Evolutionary conservation across 64 coral and sea anemone genomes (phyloP), one percentile per base, ranked within the genome.

Genomic region (Astreopora myriophthalma): DNA sequence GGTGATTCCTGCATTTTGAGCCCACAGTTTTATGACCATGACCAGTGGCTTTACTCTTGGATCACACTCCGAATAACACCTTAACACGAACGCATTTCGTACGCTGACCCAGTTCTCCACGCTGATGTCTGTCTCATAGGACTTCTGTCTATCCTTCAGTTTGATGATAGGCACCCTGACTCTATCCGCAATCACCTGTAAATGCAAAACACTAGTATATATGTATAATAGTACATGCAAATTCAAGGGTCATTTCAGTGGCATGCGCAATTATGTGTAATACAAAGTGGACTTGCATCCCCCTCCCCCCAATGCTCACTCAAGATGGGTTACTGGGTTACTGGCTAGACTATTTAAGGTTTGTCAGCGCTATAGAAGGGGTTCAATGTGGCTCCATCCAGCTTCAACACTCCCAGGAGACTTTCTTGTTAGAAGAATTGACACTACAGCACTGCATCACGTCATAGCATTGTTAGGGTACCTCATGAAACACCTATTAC

Each of bases 51-150:
- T 83, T 57, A 83, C 57, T 24, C 79, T 83, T 3, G 79, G 30
- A 57, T 83, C 79, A 83, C 79, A 83, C 79, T 63, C 79, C 7
- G 79, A 83, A 13, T 40, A 83, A 25, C 79, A 83, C 23, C 58
- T 83, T 63, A 83, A 63, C 24, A 40, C 8, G 31, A 83, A 83
- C 3, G 79, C 79, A 34, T 83, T 83, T 64, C 22, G 17, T 61
- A 83, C 20, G 6, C 79, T 83, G 79, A 17, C 36, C 79, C 79
- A 83, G 30, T 83, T 83, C 22, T 83, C 79, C 55, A 83, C 79
- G 57, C 79, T 83, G 22, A 83, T 83, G 16, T 83, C 79, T 3
- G 79, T 83, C 64, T 83, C 79, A 63, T 34, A 65, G 11, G 79
- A 83, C 57, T 38, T 64, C 34, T 83, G 55, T 1, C 79, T 83